Percentiles rank a stretch among this genome's conserved stretches.
These are phyloP conservation scores for Prorops nasuta DNA, from an alignment of 1,140 invertebrate species.

Conservation along the genomic window DNA sequence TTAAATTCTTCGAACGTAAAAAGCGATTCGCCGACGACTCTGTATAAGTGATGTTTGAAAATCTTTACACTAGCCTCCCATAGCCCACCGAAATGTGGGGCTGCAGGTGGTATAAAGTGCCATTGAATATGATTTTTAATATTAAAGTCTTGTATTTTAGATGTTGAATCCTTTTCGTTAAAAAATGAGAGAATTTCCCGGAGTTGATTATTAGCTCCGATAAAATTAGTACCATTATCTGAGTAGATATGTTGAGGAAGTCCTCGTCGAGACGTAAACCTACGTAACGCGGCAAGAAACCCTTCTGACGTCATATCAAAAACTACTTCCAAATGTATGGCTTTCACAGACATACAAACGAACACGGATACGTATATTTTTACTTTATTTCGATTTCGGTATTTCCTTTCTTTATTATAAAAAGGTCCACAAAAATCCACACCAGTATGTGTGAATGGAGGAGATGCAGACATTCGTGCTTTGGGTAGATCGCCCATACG, in stretches of 20 bases:
- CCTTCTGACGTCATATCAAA: conserved; percentile 31
- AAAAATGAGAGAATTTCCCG: no score
- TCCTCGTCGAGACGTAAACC: conserved; percentile 38
- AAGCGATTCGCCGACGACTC: no score
- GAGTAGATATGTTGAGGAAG: not conserved
- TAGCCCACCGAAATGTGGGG: no score
- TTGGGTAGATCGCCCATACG: conserved; percentile 42
- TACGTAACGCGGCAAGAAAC: conserved; percentile 38
- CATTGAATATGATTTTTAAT: no score
- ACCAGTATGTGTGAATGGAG: conserved; percentile 36
- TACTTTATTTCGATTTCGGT: not conserved
- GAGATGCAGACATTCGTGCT: conserved; percentile 18
- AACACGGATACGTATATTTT: conserved; percentile 22
- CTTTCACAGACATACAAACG: conserved; percentile 12
- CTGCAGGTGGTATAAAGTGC: no score
- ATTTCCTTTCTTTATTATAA: conserved; percentile 21
- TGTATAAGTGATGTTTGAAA: no score
- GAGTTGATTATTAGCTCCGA: no score
- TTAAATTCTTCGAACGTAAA: no score
- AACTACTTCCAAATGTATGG: conserved; percentile 7
- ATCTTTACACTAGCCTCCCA: no score
- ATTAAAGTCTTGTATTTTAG: no score
- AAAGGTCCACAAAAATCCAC: conserved; percentile 42
- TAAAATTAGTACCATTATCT: not conserved
- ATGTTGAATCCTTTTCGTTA: no score